These are phyloP conservation scores for Adelphocoris suturalis DNA, from an alignment of 2,888 invertebrate species.

Conservation along the genomic window DNA sequence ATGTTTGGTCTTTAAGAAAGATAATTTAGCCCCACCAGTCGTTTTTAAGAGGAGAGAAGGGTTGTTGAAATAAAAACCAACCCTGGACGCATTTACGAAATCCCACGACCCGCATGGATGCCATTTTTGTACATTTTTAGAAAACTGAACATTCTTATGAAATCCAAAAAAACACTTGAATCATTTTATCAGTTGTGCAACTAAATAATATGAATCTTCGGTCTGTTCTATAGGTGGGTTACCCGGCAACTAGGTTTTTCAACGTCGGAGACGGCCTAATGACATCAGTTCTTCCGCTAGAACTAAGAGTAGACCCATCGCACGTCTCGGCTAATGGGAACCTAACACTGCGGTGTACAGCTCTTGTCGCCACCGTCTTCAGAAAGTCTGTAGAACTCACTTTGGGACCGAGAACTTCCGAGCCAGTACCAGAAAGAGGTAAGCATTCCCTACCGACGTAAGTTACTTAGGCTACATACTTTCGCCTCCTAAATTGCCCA, in stretches of 20 bases:
- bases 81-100: no score
- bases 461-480: no score
- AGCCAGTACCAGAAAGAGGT: constrained; percentile 90
- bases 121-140: no score
- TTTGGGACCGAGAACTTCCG: constrained; percentile 86
- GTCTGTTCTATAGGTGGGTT: constrained; percentile 77
- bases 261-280: constrained; percentile 78
- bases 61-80: no score
- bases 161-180: background rate
- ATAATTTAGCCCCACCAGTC: no score
- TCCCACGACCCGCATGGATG: no score
- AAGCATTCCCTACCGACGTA: constrained; percentile 66
- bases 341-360: constrained; percentile 86
- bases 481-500: no score
- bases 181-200: background rate
- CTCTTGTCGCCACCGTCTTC: constrained; percentile 85
- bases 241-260: constrained; percentile 76
- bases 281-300: constrained; percentile 83
- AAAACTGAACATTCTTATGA: no score
- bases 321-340: constrained; percentile 83
- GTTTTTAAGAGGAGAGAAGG: no score
- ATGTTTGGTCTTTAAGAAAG: no score
- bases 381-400: constrained; percentile 83
- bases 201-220: constrained; percentile 1
- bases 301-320: constrained; percentile 81